Percentiles rank a stretch among this genome's conserved stretches.
These are phyloP conservation scores for Orchesellides sinensis DNA, from an alignment of 2,888 invertebrate species.

Conservation along the genomic window DNA sequence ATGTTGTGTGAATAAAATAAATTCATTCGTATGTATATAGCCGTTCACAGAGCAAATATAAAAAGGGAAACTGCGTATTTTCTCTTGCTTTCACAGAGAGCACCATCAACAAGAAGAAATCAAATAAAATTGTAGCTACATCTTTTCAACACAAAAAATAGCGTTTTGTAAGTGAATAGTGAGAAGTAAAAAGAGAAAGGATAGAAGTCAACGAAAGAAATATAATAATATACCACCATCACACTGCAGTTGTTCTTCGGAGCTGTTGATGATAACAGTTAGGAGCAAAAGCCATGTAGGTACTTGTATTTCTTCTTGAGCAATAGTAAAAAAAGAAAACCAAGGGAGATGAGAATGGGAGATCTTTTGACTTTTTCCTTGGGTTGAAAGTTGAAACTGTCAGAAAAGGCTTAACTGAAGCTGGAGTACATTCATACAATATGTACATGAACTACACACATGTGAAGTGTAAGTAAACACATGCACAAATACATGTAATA, in stretches of 20 bases:
- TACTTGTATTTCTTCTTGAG: not conserved
- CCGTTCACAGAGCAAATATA: not conserved
- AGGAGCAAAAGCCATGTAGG: not conserved
- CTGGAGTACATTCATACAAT: too few relatives aligned
- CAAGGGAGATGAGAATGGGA: not conserved
- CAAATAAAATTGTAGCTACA: conserved; percentile 48
- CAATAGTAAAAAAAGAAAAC: not conserved
- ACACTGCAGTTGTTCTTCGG: conserved; percentile 22
- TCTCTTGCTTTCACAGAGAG: not conserved
- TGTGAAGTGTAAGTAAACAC: too few relatives aligned
- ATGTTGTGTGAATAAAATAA: not conserved
- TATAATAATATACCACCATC: not conserved
- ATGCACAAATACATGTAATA: not conserved
- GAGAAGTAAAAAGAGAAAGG: conserved; percentile 12
- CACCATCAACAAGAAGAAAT: too few relatives aligned
- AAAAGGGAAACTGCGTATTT: not conserved
- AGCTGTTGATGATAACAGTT: not conserved
- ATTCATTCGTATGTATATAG: not conserved
- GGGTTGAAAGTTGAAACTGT: conserved; percentile 12
- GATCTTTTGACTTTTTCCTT: conserved; percentile 18
- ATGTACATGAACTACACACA: too few relatives aligned
- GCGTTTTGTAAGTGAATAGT: too few relatives aligned
- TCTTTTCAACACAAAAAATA: conserved; percentile 49
- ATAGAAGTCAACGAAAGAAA: not conserved
- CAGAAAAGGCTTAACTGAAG: too few relatives aligned